Base-by-base conservation (phyloP, 2,113 vertebrate genomes). In the Lophochroa leadbeateri region DNA sequence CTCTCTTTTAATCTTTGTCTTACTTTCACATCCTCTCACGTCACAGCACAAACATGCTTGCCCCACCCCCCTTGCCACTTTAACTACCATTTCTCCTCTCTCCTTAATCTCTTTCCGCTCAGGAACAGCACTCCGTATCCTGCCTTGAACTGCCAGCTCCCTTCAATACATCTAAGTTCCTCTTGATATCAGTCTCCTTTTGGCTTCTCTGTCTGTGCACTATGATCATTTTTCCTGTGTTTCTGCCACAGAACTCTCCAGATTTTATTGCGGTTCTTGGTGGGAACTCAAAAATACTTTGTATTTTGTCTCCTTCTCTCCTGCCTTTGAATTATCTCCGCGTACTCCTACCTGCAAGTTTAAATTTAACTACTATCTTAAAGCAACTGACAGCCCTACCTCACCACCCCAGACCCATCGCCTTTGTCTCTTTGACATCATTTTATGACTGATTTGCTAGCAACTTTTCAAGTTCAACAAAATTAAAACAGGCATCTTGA, bases 131-230 rank as follows among this genome's bases (percentile, higher is more conserved):
- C 37, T 43, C 43, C 1, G 1, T 39, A 67, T 67, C 71, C 80
- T 78, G 72, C 88, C 82, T 88, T 93, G 94, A 93, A 83, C 82
- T 90, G 76, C 35, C 76, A 95, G 39, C 35, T 93, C 63, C 43
- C 39, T 92, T 77, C 76, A 81, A 11, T 49, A 29, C 50, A 53
- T 41, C 28, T 17, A 81, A 75, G 23, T 63, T 70, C 39, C 21
- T 90, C 75, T 53, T 70, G 11, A 88, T 92, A 74, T 49, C 58
- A 63, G 57, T 37, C 46, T 76, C 58, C n/a, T 81, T 87, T 81
- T 75, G 60, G 17, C 47, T 95, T 70, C 78, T 85, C 64, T 64
- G 35, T 35, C 52, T 83, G 12, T 49, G 14, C 6, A 17, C 8
- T 24, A 19, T 17, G 21, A 33, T n/a, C 2, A 49, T 72, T 61